Evolutionary conservation across 2,797 vertebrate species (phyloP).

Genomic region (Oreortyx pictus): DNA sequence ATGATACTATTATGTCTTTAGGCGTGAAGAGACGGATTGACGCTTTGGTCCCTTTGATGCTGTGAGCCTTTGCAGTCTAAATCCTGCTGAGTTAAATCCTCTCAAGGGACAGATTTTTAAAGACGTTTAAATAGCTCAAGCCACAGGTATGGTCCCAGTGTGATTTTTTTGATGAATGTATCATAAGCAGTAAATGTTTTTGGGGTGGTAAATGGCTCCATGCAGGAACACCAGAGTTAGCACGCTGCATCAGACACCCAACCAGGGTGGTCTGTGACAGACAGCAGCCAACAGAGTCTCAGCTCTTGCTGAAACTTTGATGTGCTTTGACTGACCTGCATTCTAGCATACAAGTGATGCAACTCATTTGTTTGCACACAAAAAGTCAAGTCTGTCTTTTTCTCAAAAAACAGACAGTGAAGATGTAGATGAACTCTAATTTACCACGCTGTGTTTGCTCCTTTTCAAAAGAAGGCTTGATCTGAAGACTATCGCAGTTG

Average conservation of each 20-base stretch:
- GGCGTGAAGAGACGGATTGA: constrained; percentile 61
- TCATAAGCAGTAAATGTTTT: constrained; percentile 24
- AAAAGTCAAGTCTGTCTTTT: not conserved
- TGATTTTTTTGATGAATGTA: constrained; percentile 55
- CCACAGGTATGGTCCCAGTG: constrained; percentile 29
- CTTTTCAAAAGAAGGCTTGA: constrained; percentile 9
- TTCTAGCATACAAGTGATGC: not conserved
- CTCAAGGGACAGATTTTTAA: constrained; percentile 60
- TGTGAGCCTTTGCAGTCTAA: constrained; percentile 27
- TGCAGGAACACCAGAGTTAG: rapidly evolving
- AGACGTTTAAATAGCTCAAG: constrained; percentile 59
- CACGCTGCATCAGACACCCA: not conserved
- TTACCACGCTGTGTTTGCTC: not conserved
- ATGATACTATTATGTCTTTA: constrained; percentile 53
- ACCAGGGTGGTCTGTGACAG: rapidly evolving
- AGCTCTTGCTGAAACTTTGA: not conserved
- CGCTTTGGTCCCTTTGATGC: constrained; percentile 49
- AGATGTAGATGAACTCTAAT: not conserved
- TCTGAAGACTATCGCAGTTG: not conserved
- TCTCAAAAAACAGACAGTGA: not conserved
- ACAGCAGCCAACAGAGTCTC: not conserved
- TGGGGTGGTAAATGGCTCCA: constrained; percentile 23
- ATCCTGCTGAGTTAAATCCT: constrained; percentile 56
- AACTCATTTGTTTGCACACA: not conserved
- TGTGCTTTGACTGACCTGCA: constrained; percentile 5